Base-by-base conservation (phyloP, 1,140 invertebrate species). In the Drosophila navojoa region DNA sequence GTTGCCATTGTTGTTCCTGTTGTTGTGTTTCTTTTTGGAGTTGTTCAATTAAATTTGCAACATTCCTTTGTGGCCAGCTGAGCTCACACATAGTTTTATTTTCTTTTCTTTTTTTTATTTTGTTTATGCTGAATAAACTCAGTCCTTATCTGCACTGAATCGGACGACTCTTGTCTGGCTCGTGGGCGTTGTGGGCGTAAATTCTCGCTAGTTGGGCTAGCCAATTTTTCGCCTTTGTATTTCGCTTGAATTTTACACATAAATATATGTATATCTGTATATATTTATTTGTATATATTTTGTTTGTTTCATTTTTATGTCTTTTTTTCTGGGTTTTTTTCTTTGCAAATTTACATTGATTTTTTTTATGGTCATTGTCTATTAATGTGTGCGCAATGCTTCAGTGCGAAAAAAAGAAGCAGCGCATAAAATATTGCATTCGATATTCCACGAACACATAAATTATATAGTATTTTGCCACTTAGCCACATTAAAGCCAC, bases 21-120 rank as follows among this genome's bases (percentile, higher is more conserved):
- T 69, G 78, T 35, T 68, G 77, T 50, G 55, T 72, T 81, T 61
- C 60, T 72, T 75, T 71, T 79, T 67, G 73, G 63, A 73, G 74
- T 77, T 85, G 81, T 86, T 86, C 77, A 81, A 85, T 85, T 86
- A 85, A 81, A 71, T 85, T 72, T 59, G 45, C 80, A 57, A 72
- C 71, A 79, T 76, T 72, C 32, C 54, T 71, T 61, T 79, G 73
- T 71, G 55, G 40, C 49, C 42, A 15, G 15, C n/a, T 16, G n/a
- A 40, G 19, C 25, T 29, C 40, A 47, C 62, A 29, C 27, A 29
- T n/a, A n/a, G n/a, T 6, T 5, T 1, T 5, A 5, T 29, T 29
- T 29, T 32, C 1, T 32, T 7, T 32, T 32, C 6, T 32, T 32
- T 2, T 32, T 32, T 32, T 1, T 32, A 10, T 2, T 32, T 9